A percentile compares a stretch with the other conserved stretches of the same genome.
Conservation (phyloP, 2,113 vertebrate species). For the Penelope pileata region DNA sequence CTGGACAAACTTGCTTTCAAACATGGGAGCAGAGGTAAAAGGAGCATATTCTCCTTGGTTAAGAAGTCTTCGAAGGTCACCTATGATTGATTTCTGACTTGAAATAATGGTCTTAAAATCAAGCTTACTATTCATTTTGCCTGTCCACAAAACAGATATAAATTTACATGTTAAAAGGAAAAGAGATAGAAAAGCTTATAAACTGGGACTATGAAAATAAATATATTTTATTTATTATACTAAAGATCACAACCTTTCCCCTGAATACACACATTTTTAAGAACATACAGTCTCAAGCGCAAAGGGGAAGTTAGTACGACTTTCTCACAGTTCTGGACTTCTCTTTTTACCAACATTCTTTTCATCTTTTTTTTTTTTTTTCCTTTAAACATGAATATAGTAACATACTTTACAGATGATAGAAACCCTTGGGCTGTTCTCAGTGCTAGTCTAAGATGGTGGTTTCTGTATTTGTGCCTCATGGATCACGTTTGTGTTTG, state of each 20-base stretch:
- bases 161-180: background rate
- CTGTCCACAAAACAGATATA: background rate
- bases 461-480: background rate
- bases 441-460: background rate
- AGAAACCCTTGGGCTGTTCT: background rate
- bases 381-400: background rate
- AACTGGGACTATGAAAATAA: background rate
- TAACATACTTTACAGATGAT: background rate
- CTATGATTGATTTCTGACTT: background rate
- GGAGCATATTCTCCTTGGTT: slow-evolving; percentile 55
- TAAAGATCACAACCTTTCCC: background rate
- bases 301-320: background rate
- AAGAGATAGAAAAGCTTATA: background rate
- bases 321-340: background rate
- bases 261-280: background rate
- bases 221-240: background rate
- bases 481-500: background rate
- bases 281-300: background rate
- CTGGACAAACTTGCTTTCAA: slow-evolving; percentile 76
- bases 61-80: slow-evolving; percentile 53
- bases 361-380: background rate
- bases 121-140: slow-evolving; percentile 41
- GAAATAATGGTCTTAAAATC: background rate
- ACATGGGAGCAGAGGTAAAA: slow-evolving; percentile 47
- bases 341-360: background rate